Conservation (phyloP, 2,113 vertebrate genomes). For the Oceanodroma tethys region DNA sequence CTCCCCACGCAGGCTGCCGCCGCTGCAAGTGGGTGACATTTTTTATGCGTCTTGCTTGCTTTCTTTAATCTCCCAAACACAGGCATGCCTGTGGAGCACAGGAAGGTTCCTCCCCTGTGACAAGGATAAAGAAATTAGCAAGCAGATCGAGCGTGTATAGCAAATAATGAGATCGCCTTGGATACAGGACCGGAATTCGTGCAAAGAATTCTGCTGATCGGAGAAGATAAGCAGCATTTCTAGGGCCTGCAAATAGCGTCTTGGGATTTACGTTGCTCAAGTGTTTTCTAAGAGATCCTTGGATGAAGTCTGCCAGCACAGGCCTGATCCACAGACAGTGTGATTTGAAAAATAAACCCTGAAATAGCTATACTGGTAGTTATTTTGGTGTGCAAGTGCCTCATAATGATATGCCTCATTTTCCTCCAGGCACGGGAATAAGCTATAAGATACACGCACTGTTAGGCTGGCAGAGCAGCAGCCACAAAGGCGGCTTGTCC, state of each 20-base stretch:
- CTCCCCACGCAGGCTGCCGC: not conserved
- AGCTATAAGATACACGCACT: not conserved
- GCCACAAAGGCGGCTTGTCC: not conserved
- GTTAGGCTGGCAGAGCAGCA: not conserved
- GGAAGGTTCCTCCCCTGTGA: not conserved
- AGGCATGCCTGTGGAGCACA: not conserved
- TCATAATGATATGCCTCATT: not conserved
- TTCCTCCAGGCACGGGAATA: not conserved
- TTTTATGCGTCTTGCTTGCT: not conserved
- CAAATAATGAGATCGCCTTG: slow-evolving; percentile 55
- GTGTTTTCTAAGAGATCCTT: not conserved
- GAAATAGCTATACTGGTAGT: not conserved
- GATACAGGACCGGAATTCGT: not conserved
- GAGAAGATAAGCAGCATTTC: not conserved
- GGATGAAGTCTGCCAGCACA: not conserved
- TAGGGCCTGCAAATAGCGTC: not conserved
- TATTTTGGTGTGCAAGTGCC: not conserved
- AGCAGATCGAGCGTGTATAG: not conserved
- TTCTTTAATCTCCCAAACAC: slow-evolving; percentile 14
- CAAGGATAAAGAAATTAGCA: slow-evolving; percentile 40
- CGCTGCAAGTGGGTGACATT: not conserved
- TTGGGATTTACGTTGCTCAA: not conserved
- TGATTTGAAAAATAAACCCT: not conserved
- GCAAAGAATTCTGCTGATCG: slow-evolving; percentile 13
- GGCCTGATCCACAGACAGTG: not conserved